A percentile compares a stretch with the other conserved stretches of the same genome.
Evolutionary conservation across 2,797 vertebrate species (phyloP).

Genomic region (Sarcophilus harrisii): DNA sequence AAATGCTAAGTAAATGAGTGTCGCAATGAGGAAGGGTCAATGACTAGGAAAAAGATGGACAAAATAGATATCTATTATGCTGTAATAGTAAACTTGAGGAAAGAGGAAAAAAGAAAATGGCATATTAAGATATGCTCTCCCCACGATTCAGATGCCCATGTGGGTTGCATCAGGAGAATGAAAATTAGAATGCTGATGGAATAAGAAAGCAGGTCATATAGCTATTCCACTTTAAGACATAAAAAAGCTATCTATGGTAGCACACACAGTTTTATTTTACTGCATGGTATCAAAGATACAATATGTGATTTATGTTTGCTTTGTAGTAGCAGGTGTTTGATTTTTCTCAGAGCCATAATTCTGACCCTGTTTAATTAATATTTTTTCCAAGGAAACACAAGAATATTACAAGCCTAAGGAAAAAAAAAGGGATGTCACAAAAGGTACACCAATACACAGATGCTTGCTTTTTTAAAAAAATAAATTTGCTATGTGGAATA

Average conservation of each 20-base stretch:
- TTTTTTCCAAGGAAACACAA: background rate
- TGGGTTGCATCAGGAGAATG: background rate
- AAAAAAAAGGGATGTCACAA: background rate
- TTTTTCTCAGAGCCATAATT: background rate
- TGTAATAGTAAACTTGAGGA: background rate
- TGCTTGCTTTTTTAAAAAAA: background rate
- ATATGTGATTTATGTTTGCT: background rate
- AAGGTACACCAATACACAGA: background rate
- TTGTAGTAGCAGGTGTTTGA: background rate
- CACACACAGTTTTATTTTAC: conserved; percentile 13
- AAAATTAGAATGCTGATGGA: background rate
- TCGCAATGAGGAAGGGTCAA: background rate
- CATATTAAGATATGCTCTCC: background rate
- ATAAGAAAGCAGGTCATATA: background rate
- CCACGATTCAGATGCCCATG: background rate
- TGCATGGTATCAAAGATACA: background rate
- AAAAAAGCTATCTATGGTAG: background rate
- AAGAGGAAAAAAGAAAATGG: background rate
- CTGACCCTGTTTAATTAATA: background rate
- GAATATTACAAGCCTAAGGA: background rate
- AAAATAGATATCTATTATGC: background rate
- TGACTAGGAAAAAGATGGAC: background rate
- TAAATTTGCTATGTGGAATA: background rate
- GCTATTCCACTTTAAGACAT: background rate
- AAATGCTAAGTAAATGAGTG: background rate